These are phyloP conservation scores for Cuculus canorus DNA, from an alignment of 2,797 vertebrate species.

Conservation along the genomic window DNA sequence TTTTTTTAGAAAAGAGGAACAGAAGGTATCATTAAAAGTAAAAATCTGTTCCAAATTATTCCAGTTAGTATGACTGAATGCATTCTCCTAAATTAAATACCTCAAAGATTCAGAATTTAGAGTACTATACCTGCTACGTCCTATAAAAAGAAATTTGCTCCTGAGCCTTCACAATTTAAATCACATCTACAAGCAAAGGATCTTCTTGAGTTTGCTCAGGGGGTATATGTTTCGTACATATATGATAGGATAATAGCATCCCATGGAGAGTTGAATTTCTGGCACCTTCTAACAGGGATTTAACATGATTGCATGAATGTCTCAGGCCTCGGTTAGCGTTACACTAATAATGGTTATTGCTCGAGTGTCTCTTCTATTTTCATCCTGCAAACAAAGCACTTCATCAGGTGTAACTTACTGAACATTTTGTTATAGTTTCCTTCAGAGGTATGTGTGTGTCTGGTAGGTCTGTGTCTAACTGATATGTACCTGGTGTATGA, in stretches of 20 bases:
- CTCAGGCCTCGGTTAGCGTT: background rate
- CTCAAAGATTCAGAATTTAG: background rate
- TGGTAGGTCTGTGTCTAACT: slow-evolving; percentile 15
- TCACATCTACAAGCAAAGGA: background rate
- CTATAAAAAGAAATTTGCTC: background rate
- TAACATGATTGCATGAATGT: background rate
- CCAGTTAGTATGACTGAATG: background rate
- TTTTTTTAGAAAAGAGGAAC: background rate
- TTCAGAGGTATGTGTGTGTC: background rate
- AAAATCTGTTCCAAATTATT: background rate
- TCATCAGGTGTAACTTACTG: background rate
- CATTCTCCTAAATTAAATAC: background rate
- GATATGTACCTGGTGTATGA: background rate
- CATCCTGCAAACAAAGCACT: background rate
- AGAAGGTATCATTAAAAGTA: background rate
- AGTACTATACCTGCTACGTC: background rate
- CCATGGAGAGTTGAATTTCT: background rate
- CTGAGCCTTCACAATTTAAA: background rate
- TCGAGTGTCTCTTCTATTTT: background rate
- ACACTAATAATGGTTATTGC: background rate
- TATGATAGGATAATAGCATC: background rate
- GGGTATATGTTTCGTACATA: background rate
- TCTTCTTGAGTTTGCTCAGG: background rate
- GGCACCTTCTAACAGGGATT: background rate
- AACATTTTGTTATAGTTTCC: background rate